Percentiles rank a stretch among this genome's conserved stretches.
phyloP scores from a whole-genome alignment of 2,888 invertebrate genomes.

The Campopleginae sp. region DNA sequence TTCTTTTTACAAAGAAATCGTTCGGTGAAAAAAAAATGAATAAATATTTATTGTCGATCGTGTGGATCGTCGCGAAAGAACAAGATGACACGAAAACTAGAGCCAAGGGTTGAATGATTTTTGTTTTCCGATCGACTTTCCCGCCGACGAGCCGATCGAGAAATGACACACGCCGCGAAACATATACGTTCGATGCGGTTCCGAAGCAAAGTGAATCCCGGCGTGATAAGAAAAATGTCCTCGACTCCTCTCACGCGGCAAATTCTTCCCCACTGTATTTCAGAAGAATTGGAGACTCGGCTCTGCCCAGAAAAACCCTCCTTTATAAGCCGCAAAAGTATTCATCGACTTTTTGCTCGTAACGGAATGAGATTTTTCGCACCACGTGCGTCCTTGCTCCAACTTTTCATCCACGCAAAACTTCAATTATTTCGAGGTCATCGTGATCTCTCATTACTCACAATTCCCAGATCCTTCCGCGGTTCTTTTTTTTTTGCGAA shows the following conservation, averaged over 20 bases:
- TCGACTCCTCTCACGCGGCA: slow-evolving; percentile 9
- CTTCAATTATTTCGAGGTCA: not conserved
- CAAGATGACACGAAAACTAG: not conserved
- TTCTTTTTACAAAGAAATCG: not conserved
- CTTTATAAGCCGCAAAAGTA: not conserved
- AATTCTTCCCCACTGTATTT: slow-evolving; percentile 41
- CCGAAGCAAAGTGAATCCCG: slow-evolving; percentile 29
- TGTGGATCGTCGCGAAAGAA: not conserved
- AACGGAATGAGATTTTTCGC: not conserved
- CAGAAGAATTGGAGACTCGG: not conserved
- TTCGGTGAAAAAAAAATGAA: not conserved
- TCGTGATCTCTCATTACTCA: not conserved
- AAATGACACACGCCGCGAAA: not conserved
- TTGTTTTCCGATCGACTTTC: not conserved
- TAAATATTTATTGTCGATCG: not conserved
- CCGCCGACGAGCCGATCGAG: not conserved
- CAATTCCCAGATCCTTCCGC: not conserved
- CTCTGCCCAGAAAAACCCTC: slow-evolving; percentile 17
- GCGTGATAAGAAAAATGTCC: slow-evolving; percentile 42
- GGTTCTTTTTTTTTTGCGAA: not conserved
- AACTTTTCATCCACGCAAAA: slow-evolving; percentile 16
- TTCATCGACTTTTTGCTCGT: slow-evolving; percentile 11
- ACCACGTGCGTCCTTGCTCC: not conserved
- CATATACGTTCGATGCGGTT: slow-evolving; percentile 32
- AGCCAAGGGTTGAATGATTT: not conserved